Conservation (phyloP, 2,888 invertebrate species). For the Aradus depressus region DNA sequence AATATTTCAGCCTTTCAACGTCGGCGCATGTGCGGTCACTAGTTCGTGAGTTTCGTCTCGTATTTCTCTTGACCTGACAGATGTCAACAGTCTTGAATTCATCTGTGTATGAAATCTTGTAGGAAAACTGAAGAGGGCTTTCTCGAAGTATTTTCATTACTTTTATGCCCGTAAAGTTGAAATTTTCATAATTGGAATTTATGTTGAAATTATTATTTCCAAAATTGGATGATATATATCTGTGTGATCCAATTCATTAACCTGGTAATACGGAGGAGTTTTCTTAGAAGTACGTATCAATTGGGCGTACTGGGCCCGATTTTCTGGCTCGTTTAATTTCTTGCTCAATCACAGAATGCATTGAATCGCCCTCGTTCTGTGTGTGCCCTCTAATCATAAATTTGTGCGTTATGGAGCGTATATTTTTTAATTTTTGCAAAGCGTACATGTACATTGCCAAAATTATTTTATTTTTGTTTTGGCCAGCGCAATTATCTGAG, state of each 20-base stretch:
- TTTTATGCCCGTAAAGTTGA: conserved; percentile 1
- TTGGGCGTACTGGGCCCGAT: no score
- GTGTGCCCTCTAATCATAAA: conserved; percentile 3
- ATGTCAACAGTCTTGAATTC: not conserved
- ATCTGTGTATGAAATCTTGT: conserved; percentile 1
- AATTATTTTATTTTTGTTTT: conserved; percentile 8
- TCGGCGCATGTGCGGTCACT: no score
- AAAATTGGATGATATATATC: conserved; percentile 2
- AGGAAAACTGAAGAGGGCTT: not conserved
- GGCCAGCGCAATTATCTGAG: conserved; percentile 7
- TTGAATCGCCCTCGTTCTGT: no score
- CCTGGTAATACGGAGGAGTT: not conserved
- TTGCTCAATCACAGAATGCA: no score
- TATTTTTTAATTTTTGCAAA: not conserved
- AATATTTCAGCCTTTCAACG: no score
- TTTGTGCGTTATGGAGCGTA: conserved; percentile 2
- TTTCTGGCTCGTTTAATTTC: no score
- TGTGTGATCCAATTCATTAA: conserved; percentile 5
- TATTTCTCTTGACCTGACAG: no score
- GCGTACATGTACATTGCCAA: conserved; percentile 20
- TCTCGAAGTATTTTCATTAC: not conserved
- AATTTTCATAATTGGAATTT: not conserved
- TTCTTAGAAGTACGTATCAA: no score
- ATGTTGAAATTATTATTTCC: not conserved
- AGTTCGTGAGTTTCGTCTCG: no score